Evolutionary conservation across 2,113 vertebrate species (phyloP).

Genomic region (Archocentrus centrarchus): DNA sequence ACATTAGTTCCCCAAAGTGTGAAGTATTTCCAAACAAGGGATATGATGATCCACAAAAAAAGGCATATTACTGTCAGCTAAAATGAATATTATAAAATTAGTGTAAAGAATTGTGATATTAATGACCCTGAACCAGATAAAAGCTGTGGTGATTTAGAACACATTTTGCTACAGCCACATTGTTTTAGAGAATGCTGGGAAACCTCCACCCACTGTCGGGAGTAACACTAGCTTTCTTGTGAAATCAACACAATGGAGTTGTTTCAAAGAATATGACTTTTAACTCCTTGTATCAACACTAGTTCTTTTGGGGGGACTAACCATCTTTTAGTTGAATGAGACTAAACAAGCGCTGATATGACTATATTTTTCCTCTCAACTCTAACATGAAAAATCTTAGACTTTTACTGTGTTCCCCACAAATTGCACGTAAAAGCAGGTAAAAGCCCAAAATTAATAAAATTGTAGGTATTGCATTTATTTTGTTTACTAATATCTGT

Average conservation of each 20-base stretch:
- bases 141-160: constrained; percentile 4
- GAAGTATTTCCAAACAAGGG: too few relatives aligned
- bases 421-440: neutral
- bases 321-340: neutral
- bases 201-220: constrained; percentile 18
- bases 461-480: neutral
- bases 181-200: constrained; percentile 9
- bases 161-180: neutral
- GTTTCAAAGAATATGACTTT: constrained; percentile 9
- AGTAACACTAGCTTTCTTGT: constrained; percentile 13
- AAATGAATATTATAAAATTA: neutral
- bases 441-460: neutral
- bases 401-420: neutral
- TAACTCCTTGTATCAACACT: constrained; percentile 6
- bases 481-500: neutral
- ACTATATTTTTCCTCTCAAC: neutral
- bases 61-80: neutral
- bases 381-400: neutral
- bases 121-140: neutral
- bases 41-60: neutral
- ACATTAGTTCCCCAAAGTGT: too few relatives aligned
- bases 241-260: constrained; percentile 11
- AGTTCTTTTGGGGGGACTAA: neutral
- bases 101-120: neutral
- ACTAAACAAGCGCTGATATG: neutral